Evolutionary conservation across 2,797 vertebrate species (phyloP).

Genomic region (Thalassophryne amazonica): DNA sequence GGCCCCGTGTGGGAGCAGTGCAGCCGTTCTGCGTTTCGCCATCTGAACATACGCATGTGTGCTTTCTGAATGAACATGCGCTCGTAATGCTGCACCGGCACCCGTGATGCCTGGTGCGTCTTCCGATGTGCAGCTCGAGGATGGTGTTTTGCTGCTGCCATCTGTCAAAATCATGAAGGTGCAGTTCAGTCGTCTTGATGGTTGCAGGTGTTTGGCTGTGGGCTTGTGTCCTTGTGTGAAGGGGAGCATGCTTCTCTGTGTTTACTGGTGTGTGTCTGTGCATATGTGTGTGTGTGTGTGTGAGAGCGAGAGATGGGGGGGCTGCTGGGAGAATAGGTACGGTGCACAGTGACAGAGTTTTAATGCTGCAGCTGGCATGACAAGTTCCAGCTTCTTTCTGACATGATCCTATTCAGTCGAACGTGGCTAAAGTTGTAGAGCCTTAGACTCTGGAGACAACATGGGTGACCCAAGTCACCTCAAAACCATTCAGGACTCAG

Average conservation of each 20-base stretch:
- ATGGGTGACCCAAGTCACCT: too few relatives aligned
- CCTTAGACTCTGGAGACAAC: slow-evolving; percentile 4
- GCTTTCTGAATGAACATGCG: slow-evolving; percentile 51
- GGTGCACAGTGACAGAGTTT: slow-evolving; percentile 47
- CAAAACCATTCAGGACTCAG: too few relatives aligned
- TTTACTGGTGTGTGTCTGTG: slow-evolving; percentile 32
- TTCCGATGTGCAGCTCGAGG: slow-evolving; percentile 53
- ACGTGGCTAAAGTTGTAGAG: slow-evolving; percentile 20
- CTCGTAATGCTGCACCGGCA: slow-evolving; percentile 56
- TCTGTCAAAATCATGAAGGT: slow-evolving; percentile 21
- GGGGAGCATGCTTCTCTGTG: slow-evolving; percentile 20
- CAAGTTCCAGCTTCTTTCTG: slow-evolving; percentile 56
- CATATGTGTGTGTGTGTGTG: slow-evolving; percentile 21
- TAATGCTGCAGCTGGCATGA: slow-evolving; percentile 63
- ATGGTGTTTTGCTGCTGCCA: slow-evolving; percentile 25
- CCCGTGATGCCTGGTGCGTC: slow-evolving; percentile 48
- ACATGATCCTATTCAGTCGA: slow-evolving; percentile 38
- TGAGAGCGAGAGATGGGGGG: slow-evolving; percentile 11
- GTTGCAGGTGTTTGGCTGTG: slow-evolving; percentile 31
- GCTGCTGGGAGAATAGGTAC: slow-evolving; percentile 35
- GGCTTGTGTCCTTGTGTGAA: slow-evolving; percentile 14
- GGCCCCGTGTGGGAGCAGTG: slow-evolving; percentile 48
- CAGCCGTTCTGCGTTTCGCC: slow-evolving; percentile 53
- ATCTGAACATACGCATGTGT: slow-evolving; percentile 49
- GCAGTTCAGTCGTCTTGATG: slow-evolving; percentile 9